phyloP scores from a whole-genome alignment of 2,797 vertebrate species.

The Pteronotus mesoamericanus region DNA sequence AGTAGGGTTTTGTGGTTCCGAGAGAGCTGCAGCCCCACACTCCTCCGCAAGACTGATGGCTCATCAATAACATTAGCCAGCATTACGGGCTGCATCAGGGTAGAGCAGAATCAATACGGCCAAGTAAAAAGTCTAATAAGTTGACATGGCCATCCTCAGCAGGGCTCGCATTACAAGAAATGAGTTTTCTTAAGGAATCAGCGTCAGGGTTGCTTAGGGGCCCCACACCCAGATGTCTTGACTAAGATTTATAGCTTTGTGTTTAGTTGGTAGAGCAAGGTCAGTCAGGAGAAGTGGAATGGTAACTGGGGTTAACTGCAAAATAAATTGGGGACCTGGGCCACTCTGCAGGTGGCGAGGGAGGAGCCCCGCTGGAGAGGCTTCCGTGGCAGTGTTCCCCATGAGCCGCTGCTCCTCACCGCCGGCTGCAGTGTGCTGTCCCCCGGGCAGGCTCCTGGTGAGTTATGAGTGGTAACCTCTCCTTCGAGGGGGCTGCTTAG shows the following conservation, averaged over 20 bases:
- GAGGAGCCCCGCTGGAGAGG: accelerated
- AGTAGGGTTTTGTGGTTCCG: slow-evolving; percentile 85
- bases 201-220: slow-evolving; percentile 82
- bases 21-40: slow-evolving; percentile 93
- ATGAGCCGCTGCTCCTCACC: neutral
- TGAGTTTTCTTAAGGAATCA: slow-evolving; percentile 92
- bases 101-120: slow-evolving; percentile 95
- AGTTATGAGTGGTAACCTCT: neutral
- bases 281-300: slow-evolving; percentile 63
- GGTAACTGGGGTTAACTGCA: slow-evolving; percentile 75
- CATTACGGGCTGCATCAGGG: slow-evolving; percentile 92
- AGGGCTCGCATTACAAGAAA: slow-evolving; percentile 91
- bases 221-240: slow-evolving; percentile 79
- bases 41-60: slow-evolving; percentile 95
- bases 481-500: neutral
- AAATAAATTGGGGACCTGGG: slow-evolving; percentile 48
- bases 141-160: slow-evolving; percentile 90
- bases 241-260: slow-evolving; percentile 82
- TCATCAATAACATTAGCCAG: slow-evolving; percentile 99
- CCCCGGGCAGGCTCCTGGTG: neutral
- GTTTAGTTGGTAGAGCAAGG: slow-evolving; percentile 71
- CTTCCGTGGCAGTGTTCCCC: neutral
- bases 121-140: slow-evolving; percentile 93
- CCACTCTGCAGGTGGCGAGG: slow-evolving; percentile 18
- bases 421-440: neutral